Base-by-base conservation (phyloP, 2,888 invertebrate genomes). In the Leptopilina myrica region DNA sequence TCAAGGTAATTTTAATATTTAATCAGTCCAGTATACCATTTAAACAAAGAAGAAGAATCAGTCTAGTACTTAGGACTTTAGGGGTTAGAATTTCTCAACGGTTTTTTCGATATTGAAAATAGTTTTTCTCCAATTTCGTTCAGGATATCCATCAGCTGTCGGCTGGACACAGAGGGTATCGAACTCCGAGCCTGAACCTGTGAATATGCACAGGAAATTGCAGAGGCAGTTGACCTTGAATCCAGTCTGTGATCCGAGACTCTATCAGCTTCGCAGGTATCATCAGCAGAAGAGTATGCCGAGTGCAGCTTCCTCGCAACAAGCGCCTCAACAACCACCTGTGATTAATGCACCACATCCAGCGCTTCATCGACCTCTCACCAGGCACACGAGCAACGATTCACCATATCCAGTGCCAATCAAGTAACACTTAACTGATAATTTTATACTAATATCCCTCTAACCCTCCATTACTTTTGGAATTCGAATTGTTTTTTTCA, bases 211-310 rank as follows among this genome's bases (percentile, higher is more conserved):
- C 88, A 93, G 95, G 78, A 97, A 97, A 91, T 92, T 97, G 53
- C 95, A 95, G 84, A 93, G 97, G 6, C 97, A 97, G 89, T 92
- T 97, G 67, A 96, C 97, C 14, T 91, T 97, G n/a, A 97, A 97
- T 92, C 97, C 97, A 0, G 93, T 93, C 26, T 95, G 95, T 84
- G 97, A 97, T 92, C 96, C 96, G 6, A 93, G 97, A 79, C 92
- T 95, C 76, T 92, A 92, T 87, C 93, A 93, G 81, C 88, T 93
- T 83, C 90, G 88, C 83, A 86, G 89, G 84, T 90, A 87, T 85
- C 89, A 89, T 79, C 89, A 89, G 80, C 87, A 84, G 76, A 92
- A 82, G 88, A 80, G 83, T 67, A 77, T 83, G 12, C 26, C 73
- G 0, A 26, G 26, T 64, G 6, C 64, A 33, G 33, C 26, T 26